Conservation (phyloP, 2,888 invertebrate genomes). For the Syrphus vitripennis region DNA sequence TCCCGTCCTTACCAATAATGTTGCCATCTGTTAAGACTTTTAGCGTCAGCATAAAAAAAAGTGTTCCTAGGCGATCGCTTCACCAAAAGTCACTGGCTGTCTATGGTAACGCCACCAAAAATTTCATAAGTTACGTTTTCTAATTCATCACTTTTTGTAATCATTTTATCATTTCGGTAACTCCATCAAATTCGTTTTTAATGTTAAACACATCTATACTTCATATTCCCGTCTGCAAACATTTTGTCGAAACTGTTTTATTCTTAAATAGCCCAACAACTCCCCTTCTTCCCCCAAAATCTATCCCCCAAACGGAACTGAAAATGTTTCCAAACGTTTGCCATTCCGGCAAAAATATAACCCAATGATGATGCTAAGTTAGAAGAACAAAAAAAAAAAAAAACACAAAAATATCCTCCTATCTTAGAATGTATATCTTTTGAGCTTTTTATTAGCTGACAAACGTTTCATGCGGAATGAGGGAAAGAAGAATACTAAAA, state of each 20-base stretch:
- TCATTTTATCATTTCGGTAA: too few species aligned
- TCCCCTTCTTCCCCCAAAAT: background rate
- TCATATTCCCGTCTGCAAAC: background rate
- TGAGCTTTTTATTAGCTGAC: constrained; percentile 71
- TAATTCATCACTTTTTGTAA: too few species aligned
- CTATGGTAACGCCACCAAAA: too few species aligned
- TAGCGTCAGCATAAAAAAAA: too few species aligned
- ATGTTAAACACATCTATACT: too few species aligned
- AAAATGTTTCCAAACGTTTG: constrained; percentile 54
- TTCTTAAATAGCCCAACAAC: background rate
- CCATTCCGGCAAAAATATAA: background rate
- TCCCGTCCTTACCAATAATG: too few species aligned
- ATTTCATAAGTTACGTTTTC: too few species aligned
- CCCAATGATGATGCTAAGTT: constrained; percentile 18
- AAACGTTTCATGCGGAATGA: constrained; percentile 38
- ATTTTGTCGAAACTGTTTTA: constrained; percentile 14
- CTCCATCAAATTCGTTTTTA: too few species aligned
- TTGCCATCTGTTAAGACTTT: too few species aligned
- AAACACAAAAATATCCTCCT: constrained; percentile 2
- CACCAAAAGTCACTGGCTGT: too few species aligned
- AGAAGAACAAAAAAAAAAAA: background rate
- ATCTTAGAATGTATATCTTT: constrained; percentile 56
- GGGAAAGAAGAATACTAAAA: constrained; percentile 18
- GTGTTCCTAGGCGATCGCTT: too few species aligned
- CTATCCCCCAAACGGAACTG: constrained; percentile 37